Percentiles rank a stretch among this genome's conserved stretches.
phyloP scores from a whole-genome alignment of 2,797 vertebrate genomes.

The Epinephelus malabaricus region DNA sequence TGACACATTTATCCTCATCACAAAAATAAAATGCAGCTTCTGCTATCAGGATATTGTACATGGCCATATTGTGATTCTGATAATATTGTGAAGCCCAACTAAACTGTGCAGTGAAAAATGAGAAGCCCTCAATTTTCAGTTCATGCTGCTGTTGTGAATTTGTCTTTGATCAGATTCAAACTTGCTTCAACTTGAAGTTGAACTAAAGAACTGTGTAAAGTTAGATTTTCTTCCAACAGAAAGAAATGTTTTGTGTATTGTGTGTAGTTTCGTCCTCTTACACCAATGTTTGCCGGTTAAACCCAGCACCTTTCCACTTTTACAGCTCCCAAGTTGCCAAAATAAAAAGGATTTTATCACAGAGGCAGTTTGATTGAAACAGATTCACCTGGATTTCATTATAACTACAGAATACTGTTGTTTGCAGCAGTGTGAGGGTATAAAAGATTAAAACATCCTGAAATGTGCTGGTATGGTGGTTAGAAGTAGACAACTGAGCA shows the following conservation, averaged over 20 bases:
- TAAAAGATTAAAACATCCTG: constrained; percentile 29
- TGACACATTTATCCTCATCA: too few relatives aligned
- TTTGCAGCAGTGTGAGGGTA: constrained; percentile 22
- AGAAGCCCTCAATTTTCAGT: background rate
- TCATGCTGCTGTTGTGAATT: background rate
- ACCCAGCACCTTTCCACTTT: constrained; percentile 7
- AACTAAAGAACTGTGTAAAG: background rate
- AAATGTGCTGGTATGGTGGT: constrained; percentile 24
- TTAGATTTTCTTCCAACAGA: background rate
- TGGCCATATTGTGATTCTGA: too few relatives aligned
- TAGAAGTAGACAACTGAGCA: constrained; percentile 19
- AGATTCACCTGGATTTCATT: constrained; percentile 33
- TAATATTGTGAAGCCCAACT: background rate
- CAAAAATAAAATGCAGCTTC: too few relatives aligned
- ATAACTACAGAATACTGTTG: constrained; percentile 13
- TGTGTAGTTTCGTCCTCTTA: background rate
- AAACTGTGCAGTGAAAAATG: background rate
- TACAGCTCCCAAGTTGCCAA: background rate
- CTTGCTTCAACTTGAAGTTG: background rate
- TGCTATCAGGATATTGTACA: too few relatives aligned
- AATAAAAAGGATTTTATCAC: constrained; percentile 1
- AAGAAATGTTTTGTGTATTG: constrained; percentile 3
- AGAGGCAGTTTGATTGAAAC: constrained; percentile 19
- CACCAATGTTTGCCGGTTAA: background rate
- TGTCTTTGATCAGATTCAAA: constrained; percentile 8